Conservation (phyloP, 2,888 invertebrate genomes). For the Habroteleia sp. region DNA sequence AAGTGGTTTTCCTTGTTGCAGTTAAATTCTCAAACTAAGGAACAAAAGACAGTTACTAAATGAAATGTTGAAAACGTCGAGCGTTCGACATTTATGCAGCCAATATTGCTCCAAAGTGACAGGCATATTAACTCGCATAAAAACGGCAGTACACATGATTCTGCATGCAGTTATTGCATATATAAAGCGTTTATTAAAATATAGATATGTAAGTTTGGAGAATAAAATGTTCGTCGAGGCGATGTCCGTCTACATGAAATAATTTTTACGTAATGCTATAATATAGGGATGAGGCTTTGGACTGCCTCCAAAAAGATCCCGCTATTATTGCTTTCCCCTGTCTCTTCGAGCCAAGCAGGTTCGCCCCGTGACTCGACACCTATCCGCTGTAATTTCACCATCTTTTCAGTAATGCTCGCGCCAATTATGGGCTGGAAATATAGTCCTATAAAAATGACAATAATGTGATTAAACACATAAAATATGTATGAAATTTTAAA, state of each 20-base stretch:
- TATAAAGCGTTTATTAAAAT: slow-evolving; percentile 50
- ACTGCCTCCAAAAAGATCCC: slow-evolving; percentile 72
- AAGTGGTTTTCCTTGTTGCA: too few species aligned
- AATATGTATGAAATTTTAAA: not conserved
- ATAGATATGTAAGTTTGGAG: slow-evolving; percentile 52
- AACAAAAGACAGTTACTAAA: too few species aligned
- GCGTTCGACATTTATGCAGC: slow-evolving; percentile 20
- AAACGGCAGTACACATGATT: slow-evolving; percentile 21
- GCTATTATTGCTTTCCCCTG: slow-evolving; percentile 71
- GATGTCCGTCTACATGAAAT: slow-evolving; percentile 68
- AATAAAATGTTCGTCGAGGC: slow-evolving; percentile 71
- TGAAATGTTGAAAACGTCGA: slow-evolving; percentile 17
- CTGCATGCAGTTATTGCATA: slow-evolving; percentile 38
- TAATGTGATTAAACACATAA: not conserved
- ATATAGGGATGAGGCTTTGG: slow-evolving; percentile 74
- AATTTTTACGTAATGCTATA: slow-evolving; percentile 74
- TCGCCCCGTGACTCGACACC: slow-evolving; percentile 38
- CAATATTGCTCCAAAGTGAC: slow-evolving; percentile 33
- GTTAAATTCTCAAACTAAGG: too few species aligned
- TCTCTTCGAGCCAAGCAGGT: slow-evolving; percentile 27
- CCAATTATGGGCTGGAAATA: slow-evolving; percentile 31
- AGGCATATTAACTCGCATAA: slow-evolving; percentile 38
- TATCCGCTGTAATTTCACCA: slow-evolving; percentile 30
- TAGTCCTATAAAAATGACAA: slow-evolving; percentile 8
- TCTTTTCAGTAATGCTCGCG: slow-evolving; percentile 40